These are phyloP conservation scores for Phenganax stokvisi DNA, from an alignment of 92 coral and sea anemone genomes.

Conservation along the genomic window DNA sequence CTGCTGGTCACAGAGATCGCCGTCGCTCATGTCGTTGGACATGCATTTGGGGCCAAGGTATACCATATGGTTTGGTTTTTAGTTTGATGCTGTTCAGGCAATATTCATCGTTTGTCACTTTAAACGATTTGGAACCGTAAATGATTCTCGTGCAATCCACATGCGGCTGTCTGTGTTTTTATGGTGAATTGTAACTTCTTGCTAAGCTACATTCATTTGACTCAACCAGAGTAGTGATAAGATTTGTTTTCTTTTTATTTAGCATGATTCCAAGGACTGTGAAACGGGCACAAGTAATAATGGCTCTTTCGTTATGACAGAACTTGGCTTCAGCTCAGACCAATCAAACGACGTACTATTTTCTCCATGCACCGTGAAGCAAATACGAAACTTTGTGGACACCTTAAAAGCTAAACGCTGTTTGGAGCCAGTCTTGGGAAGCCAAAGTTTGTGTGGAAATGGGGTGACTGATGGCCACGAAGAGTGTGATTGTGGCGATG, in stretches of 20 bases:
- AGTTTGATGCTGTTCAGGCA: no score
- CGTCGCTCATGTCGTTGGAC: slow-evolving; percentile 92
- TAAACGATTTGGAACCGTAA: no score
- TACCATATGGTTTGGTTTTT: background rate
- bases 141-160: no score
- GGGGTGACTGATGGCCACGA: slow-evolving; percentile 52
- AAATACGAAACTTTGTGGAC: slow-evolving; percentile 41
- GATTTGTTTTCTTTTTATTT: background rate
- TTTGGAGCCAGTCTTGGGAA: background rate
- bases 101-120: no score
- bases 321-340: slow-evolving; percentile 71
- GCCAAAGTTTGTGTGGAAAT: slow-evolving; percentile 68
- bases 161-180: no score
- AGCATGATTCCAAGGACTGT: slow-evolving; percentile 74
- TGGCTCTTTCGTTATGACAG: slow-evolving; percentile 78
- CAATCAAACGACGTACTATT: slow-evolving; percentile 63
- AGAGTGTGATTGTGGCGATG: slow-evolving; percentile 84
- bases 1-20: slow-evolving; percentile 81
- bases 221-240: no score
- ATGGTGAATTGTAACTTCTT: no score
- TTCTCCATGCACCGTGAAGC: slow-evolving; percentile 64
- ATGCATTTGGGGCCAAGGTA: slow-evolving; percentile 93
- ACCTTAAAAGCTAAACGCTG: slow-evolving; percentile 53
- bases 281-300: slow-evolving; percentile 56
- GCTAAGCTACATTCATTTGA: no score